Base-by-base conservation (phyloP, 2,888 invertebrate genomes). In the Acanthopleura granulata region DNA sequence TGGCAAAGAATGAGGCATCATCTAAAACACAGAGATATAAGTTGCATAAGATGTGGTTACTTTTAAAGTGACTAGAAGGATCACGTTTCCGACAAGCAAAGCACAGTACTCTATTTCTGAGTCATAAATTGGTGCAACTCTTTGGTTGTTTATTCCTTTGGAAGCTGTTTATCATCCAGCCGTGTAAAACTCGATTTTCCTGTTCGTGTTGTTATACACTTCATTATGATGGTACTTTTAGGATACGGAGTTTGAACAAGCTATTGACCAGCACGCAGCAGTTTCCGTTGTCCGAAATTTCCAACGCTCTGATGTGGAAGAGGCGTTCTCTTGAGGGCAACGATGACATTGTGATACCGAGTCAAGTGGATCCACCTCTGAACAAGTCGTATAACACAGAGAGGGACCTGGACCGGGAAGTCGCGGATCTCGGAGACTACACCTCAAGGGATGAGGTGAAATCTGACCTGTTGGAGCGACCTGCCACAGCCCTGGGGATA, bases 221-320 rank as follows among this genome's bases (percentile, higher is more conserved):
- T 18, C 22, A 6, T 57, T 6, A 57, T 57, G 57, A 22, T 12
- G 3, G 22, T 22, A 16, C n/a, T 76, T 77, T 70, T 76, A 81
- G 81, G 49, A 62, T 80, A 49, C 49, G 79, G 22, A 70, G 78
- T 30, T 50, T 81, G 22, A 78, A 80, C n/a, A 57, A 79, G 49
- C 62, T 81, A 22, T 62, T 80, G 12, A 75, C 74, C 66, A 80
- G 80, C 74, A 77, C 76, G n/a, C 78, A 71, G 22, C 71, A 71
- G 71, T 49, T 71, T n/a, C 40, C 40, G 6, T 14, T 71, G 49
- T 16, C 18, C 14, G 71, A 71, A 4, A 71, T 71, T 49, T 71
- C 71, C 4, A 71, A 49, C 27, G 71, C 71, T n/a, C 50, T 71
- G 1, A 25, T 40, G 6, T 71, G 71, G 71, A 71, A 71, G 49